Base-by-base conservation (phyloP, 2,113 vertebrate species). In the Lampris megalopsis region DNA sequence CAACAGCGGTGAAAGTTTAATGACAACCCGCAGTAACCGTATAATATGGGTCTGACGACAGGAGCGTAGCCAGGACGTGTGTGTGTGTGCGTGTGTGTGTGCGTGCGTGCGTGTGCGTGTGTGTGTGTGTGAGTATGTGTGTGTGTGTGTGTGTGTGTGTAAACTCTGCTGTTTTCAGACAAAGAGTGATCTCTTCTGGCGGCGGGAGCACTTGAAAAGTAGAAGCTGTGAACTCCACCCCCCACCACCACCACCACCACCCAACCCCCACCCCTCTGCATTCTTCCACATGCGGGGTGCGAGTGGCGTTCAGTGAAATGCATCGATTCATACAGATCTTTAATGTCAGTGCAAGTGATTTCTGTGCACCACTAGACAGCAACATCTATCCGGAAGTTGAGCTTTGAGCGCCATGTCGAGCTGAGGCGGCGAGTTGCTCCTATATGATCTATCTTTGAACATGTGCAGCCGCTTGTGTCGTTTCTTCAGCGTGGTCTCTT, bases 191-290 rank as follows among this genome's bases (percentile, higher is more conserved):
- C 84, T 83, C 45, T 60, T 73, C 66, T 83, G 58, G 72, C 80
- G 58, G 74, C 81, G 24, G 86, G 75, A 78, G 85, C 83, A 73
- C 69, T 72, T 41, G 82, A 74, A 91, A 93, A 94, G 91, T 94
- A 84, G 81, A 81, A 86, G 86, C 86, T 81, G 78, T 68, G 82
- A 94, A 92, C 94, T 94, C 94, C 94, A 84, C 92, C 92, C 92
- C 83, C 86, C 89, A 0, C 24, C 71, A 2, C 52, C 52, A n/a
- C 11, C 35, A 58, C 56, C 56, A 36, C 56, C 56, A 37, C 56
- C 56, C 56, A 58, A 24, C 24, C 92, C 92, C 92, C 83, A 86
- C 89, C 84, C 64, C 69, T 41, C 84, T 82, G 89, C 90, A 92
- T 92, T 92, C 86, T 91, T 86, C 70, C 81, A 90, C 91, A 88